Evolutionary conservation across 2,888 invertebrate species (phyloP).

Genomic region (Chorisops tibialis): DNA sequence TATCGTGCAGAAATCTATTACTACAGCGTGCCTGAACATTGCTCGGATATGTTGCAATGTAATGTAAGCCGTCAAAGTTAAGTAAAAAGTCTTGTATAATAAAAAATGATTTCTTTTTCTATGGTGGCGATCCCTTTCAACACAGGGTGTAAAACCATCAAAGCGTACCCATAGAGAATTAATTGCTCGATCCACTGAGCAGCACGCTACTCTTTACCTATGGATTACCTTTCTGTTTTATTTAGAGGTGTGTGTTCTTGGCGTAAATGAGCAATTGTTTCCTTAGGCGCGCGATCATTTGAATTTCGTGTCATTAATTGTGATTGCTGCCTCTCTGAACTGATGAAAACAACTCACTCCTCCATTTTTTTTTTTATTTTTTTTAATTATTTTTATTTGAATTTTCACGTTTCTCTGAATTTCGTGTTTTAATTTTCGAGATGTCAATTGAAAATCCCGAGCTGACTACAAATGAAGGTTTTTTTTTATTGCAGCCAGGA

Average conservation of each 20-base stretch:
- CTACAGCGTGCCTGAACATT: too few species aligned
- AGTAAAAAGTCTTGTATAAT: conserved; percentile 18
- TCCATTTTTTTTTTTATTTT: background rate
- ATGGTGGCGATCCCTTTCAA: background rate
- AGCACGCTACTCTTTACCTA: too few species aligned
- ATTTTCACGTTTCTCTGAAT: too few species aligned
- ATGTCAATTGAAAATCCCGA: too few species aligned
- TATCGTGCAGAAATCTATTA: too few species aligned
- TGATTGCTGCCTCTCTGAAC: background rate
- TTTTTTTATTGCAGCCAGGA: too few species aligned
- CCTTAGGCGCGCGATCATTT: background rate
- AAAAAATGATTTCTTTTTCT: conserved; percentile 6
- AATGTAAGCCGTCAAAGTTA: background rate
- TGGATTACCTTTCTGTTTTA: too few species aligned
- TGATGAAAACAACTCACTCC: background rate
- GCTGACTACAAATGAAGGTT: too few species aligned
- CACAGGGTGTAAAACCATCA: conserved; percentile 11
- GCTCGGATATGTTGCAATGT: background rate
- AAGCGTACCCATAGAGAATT: conserved; percentile 20
- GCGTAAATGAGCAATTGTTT: background rate
- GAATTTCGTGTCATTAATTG: background rate
- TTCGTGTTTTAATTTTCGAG: too few species aligned
- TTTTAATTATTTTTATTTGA: background rate
- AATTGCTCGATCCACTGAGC: background rate
- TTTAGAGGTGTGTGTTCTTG: too few species aligned